Conservation (phyloP, 2,888 invertebrate species). For the Clunio marinus region DNA sequence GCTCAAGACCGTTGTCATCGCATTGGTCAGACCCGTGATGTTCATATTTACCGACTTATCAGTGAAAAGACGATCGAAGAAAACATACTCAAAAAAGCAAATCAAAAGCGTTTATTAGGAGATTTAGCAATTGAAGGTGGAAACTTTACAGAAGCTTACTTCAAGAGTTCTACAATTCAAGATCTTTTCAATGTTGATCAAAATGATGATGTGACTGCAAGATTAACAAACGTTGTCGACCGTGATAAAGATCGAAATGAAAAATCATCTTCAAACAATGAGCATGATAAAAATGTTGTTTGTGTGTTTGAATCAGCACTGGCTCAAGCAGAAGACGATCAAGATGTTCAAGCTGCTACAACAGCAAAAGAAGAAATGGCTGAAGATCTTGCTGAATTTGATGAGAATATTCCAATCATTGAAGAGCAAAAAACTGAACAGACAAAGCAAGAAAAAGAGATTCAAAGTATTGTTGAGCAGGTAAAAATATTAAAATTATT, state of each 20-base stretch:
- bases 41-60: slow-evolving; percentile 95
- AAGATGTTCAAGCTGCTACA: slow-evolving; percentile 85
- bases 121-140: slow-evolving; percentile 98
- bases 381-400: slow-evolving; percentile 90
- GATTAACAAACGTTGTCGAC: slow-evolving; percentile 59
- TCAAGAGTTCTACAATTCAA: slow-evolving; percentile 88
- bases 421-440: slow-evolving; percentile 56
- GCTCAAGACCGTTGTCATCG: slow-evolving; percentile 96
- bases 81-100: slow-evolving; percentile 98
- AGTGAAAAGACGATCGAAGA: slow-evolving; percentile 98
- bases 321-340: slow-evolving; percentile 90
- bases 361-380: slow-evolving; percentile 86
- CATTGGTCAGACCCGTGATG: slow-evolving; percentile 98
- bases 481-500: slow-evolving; percentile 48
- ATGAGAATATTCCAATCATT: slow-evolving; percentile 81
- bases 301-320: slow-evolving; percentile 75
- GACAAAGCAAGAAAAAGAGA: slow-evolving; percentile 69
- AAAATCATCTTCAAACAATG: slow-evolving; percentile 40
- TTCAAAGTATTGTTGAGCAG: slow-evolving; percentile 67
- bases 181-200: slow-evolving; percentile 82
- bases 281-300: slow-evolving; percentile 59
- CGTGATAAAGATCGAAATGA: slow-evolving; percentile 52
- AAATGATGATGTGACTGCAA: slow-evolving; percentile 56
- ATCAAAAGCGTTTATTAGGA: slow-evolving; percentile 92
- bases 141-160: slow-evolving; percentile 95